Evolutionary conservation across 2,113 vertebrate genomes (phyloP), one percentile per base, ranked within the genome.

Genomic region (Solenodon paradoxus): DNA sequence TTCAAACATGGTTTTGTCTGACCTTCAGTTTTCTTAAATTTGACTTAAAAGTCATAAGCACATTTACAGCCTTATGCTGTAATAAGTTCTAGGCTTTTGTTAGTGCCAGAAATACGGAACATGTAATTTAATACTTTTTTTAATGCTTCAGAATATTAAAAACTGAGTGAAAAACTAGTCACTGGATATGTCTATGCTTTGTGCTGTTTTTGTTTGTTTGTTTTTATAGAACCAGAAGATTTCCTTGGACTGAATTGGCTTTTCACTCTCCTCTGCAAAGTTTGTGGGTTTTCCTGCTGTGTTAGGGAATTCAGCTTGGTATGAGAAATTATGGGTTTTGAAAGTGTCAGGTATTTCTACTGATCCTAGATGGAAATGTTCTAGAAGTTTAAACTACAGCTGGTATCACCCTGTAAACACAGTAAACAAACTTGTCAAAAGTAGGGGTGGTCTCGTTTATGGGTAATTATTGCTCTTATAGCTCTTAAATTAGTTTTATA

Each of bases 231-330:
- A 32, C 45, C 63, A 79, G 42, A 81, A 80, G 72, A 10, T 94
- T 92, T 93, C 66, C 77, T 95, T 92, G 53, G 32, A 95, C 42
- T 95, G 55, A 17, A 15, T 82, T 95, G 80, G 68, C 49, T 92
- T 89, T 94, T 96, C 32, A 40, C 68, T 97, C 20, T 59, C 47
- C 86, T 78, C 32, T 89, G 38, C 72, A 57, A 8, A 74, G 28
- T 95, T 95, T 92, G 51, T 93, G 84, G 92, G 55, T 78, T 97
- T 96, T 95, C 85, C 86, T 81, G 49, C 82, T 77, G 72, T 63
- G 45, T 40, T 93, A 53, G 49, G 71, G 84, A 92, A 71, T 94
- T 96, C 79, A 93, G 55, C 72, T 88, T 92, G 47, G 83, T 80
- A 15, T 93, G 53, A 69, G 94, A 96, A 83, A 94, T 88, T 77